Evolutionary conservation across 2,888 invertebrate genomes (phyloP).

Genomic region (Trichogramma dendrolimi): DNA sequence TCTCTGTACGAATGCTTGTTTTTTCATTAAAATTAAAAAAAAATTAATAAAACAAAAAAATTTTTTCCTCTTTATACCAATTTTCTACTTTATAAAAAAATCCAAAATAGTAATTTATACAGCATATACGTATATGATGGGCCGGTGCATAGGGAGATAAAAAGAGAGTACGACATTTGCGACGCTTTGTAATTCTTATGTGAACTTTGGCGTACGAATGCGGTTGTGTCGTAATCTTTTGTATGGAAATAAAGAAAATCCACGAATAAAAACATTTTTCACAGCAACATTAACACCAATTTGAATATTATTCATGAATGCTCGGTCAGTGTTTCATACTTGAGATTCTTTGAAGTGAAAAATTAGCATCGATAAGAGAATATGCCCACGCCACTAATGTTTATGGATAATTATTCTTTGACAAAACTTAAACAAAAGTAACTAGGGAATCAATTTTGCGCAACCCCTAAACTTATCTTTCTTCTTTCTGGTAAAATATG

Average conservation of each 20-base stretch:
- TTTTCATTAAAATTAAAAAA: neutral
- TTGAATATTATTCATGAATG: conserved; percentile 21
- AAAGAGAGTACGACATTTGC: too few species aligned
- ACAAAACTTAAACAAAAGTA: too few species aligned
- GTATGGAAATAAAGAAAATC: conserved; percentile 26
- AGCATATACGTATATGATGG: conserved; percentile 12
- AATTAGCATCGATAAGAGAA: neutral
- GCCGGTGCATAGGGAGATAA: conserved; percentile 8
- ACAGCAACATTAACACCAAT: conserved; percentile 1
- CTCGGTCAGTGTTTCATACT: conserved; percentile 9
- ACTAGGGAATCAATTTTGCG: too few species aligned
- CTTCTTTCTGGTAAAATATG: too few species aligned
- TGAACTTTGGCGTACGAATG: conserved; percentile 16
- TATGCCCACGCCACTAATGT: too few species aligned
- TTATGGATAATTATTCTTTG: too few species aligned
- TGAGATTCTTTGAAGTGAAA: conserved; percentile 13
- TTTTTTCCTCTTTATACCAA: neutral
- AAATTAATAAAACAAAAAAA: too few species aligned
- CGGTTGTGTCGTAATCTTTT: conserved; percentile 27
- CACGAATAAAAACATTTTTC: conserved; percentile 24
- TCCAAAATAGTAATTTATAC: conserved; percentile 26
- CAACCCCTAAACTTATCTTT: too few species aligned
- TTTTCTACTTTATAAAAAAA: conserved; percentile 23
- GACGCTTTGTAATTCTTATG: conserved; percentile 13
- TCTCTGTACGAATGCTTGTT: neutral